Evolutionary conservation across 1,140 invertebrate species (phyloP).

Genomic region (Trachymyrmex cornetzi): DNA sequence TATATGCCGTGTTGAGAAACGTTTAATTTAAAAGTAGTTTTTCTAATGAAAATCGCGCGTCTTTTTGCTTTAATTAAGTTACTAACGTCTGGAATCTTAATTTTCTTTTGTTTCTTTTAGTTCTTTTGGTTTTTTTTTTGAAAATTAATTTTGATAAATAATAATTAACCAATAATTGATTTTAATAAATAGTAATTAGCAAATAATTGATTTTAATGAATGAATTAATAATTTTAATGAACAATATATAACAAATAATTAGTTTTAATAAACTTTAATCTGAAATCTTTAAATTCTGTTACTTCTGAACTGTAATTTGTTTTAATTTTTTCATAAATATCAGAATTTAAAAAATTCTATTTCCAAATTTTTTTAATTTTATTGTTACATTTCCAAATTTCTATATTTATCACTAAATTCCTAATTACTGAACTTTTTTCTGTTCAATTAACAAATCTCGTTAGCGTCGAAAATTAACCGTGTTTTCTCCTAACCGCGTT

Average conservation of each 20-base stretch:
- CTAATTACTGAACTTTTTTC: no score
- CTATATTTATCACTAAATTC: neutral
- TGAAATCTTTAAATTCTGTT: neutral
- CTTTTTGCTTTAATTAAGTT: neutral
- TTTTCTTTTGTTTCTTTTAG: neutral
- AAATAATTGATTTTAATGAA: neutral
- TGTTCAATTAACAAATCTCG: neutral
- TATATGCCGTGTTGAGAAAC: neutral
- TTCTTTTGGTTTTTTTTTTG: no score
- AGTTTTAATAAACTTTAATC: neutral
- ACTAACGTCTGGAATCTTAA: neutral
- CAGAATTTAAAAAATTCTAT: neutral
- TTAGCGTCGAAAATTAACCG: neutral
- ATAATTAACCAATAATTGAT: neutral
- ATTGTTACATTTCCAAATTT: neutral
- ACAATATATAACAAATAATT: neutral
- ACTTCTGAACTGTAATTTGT: neutral
- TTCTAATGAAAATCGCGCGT: neutral
- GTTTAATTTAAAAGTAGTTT: neutral
- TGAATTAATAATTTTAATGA: neutral
- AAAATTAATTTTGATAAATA: no score
- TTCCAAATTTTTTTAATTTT: neutral
- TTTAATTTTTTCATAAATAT: conserved; percentile 4
- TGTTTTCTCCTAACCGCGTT: neutral
- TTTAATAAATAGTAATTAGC: conserved; percentile 1